Conservation (phyloP, 2,797 vertebrate genomes). For the Caiman crocodilus region DNA sequence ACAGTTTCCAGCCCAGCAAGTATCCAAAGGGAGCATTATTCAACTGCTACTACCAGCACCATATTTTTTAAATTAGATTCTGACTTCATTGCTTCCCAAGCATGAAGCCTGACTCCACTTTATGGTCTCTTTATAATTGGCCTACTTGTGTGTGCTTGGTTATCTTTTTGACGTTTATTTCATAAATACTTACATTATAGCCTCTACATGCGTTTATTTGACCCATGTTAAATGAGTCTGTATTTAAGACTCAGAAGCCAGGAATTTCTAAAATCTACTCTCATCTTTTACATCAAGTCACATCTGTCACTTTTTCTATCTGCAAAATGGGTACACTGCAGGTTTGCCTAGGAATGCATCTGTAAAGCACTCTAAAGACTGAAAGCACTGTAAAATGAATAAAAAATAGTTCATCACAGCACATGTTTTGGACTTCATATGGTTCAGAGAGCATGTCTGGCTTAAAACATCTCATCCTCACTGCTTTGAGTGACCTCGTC, state of each 20-base stretch:
- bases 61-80: neutral
- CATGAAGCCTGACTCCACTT: neutral
- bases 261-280: neutral
- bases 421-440: neutral
- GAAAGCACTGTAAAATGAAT: rapidly evolving
- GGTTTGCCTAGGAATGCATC: neutral
- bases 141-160: neutral
- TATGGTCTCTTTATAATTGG: neutral
- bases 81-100: neutral
- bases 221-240: neutral
- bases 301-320: rapidly evolving
- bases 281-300: neutral
- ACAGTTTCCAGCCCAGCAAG: neutral
- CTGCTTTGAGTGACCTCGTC: constrained; percentile 55
- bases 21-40: rapidly evolving
- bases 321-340: neutral
- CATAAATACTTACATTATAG: neutral
- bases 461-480: constrained; percentile 50
- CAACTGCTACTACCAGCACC: neutral
- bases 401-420: neutral
- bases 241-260: neutral
- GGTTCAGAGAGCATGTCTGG: neutral
- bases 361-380: neutral
- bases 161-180: neutral
- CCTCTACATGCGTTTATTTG: rapidly evolving